A percentile compares a stretch with the other conserved stretches of the same genome.
phyloP scores from a whole-genome alignment of 2,797 vertebrate species.

The Siniperca obscura region DNA sequence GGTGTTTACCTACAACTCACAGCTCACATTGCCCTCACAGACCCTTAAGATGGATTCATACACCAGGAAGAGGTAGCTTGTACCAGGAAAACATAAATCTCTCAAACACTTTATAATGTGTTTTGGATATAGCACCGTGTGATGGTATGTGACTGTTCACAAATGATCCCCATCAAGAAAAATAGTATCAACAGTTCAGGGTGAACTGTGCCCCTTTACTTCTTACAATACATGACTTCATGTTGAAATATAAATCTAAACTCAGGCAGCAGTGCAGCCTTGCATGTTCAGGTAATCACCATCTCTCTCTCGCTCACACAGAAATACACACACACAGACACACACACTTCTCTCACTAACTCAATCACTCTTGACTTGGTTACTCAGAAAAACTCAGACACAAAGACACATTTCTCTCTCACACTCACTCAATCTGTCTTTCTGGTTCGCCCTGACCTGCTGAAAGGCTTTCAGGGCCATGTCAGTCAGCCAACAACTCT shows the following conservation, averaged over 20 bases:
- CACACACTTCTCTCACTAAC: slow-evolving; percentile 32
- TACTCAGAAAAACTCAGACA: slow-evolving; percentile 1
- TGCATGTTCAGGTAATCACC: slow-evolving; percentile 25
- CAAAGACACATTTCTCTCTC: slow-evolving; percentile 39
- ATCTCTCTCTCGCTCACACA: slow-evolving; percentile 22
- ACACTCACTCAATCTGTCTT: slow-evolving; percentile 50
- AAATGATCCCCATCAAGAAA: slow-evolving; percentile 43
- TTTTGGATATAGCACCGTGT: slow-evolving; percentile 3
- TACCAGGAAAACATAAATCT: not conserved
- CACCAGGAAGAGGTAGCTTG: not conserved
- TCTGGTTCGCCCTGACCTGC: slow-evolving; percentile 45
- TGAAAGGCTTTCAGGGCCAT: slow-evolving; percentile 48
- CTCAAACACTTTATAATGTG: not conserved
- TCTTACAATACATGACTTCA: slow-evolving; percentile 47
- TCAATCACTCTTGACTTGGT: slow-evolving; percentile 10
- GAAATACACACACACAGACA: not conserved
- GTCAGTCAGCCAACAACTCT: slow-evolving; percentile 50
- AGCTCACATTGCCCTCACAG: slow-evolving; percentile 10
- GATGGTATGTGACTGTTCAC: slow-evolving; percentile 17
- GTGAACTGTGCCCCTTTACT: slow-evolving; percentile 3
- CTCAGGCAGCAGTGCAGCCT: slow-evolving; percentile 22
- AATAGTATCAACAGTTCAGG: slow-evolving; percentile 15
- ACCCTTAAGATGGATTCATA: slow-evolving; percentile 8
- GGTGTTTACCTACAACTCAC: slow-evolving; percentile 50
- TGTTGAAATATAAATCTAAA: slow-evolving; percentile 28